Percentiles rank a stretch among this genome's conserved stretches.
Evolutionary conservation across 2,888 invertebrate species (phyloP).

Genomic region (Drosophila pegasa): DNA sequence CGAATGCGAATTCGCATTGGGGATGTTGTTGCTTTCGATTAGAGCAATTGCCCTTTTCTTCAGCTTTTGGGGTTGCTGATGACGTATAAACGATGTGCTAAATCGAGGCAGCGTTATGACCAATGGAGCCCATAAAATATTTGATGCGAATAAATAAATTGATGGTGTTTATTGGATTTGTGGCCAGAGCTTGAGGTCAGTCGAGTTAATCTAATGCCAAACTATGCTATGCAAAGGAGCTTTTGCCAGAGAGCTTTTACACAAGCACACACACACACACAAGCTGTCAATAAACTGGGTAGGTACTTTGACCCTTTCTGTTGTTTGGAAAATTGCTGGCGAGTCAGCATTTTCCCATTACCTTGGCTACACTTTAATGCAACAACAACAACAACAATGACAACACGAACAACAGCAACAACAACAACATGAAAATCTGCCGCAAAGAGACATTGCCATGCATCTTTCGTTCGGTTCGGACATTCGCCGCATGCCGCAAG

Average conservation of each 20-base stretch:
- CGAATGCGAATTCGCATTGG: slow-evolving; percentile 45
- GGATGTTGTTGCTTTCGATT: slow-evolving; percentile 52
- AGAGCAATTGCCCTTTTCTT: slow-evolving; percentile 35
- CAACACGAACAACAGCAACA: slow-evolving; percentile 12
- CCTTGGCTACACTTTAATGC: slow-evolving; percentile 34
- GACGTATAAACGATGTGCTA: slow-evolving; percentile 69
- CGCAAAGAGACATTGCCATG: slow-evolving; percentile 53
- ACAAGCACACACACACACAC: background rate
- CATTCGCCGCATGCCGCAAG: slow-evolving; percentile 62
- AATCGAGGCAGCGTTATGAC: slow-evolving; percentile 47
- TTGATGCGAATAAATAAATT: slow-evolving; percentile 31
- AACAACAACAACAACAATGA: background rate
- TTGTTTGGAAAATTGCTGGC: slow-evolving; percentile 40
- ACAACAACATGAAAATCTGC: slow-evolving; percentile 36
- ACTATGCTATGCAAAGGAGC: slow-evolving; percentile 13
- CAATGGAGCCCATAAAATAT: slow-evolving; percentile 53
- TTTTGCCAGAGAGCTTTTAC: slow-evolving; percentile 17
- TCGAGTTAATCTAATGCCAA: slow-evolving; percentile 14
- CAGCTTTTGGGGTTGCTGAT: slow-evolving; percentile 42
- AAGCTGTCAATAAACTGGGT: slow-evolving; percentile 24
- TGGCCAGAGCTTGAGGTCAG: slow-evolving; percentile 19
- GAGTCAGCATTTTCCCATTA: slow-evolving; percentile 52
- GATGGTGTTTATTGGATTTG: slow-evolving; percentile 39
- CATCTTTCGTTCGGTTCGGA: slow-evolving; percentile 44
- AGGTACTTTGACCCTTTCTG: slow-evolving; percentile 43